Evolutionary conservation across 2,888 invertebrate species (phyloP).

Genomic region (Fabriciana adippe): DNA sequence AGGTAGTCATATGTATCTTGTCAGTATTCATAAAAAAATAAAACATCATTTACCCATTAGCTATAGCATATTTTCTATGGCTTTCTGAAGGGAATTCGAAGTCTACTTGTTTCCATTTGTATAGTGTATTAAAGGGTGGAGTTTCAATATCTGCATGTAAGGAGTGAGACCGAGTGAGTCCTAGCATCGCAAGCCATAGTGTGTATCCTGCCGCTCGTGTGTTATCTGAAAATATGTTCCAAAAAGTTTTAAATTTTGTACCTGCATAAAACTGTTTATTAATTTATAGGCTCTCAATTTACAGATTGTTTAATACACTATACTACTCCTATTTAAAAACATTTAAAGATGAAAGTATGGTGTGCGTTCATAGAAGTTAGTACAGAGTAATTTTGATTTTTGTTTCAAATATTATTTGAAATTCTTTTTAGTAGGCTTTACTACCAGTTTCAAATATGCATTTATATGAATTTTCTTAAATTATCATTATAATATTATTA

Average conservation of each 20-base stretch:
- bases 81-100: slow-evolving; percentile 85
- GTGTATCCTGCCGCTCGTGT: slow-evolving; percentile 60
- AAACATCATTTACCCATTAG: slow-evolving; percentile 70
- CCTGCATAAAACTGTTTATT: too few species aligned
- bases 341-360: too few species aligned
- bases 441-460: too few species aligned
- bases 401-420: too few species aligned
- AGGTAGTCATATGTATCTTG: not conserved
- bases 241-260: not conserved
- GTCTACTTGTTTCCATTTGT: slow-evolving; percentile 89
- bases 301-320: too few species aligned
- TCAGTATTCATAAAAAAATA: not conserved
- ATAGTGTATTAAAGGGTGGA: slow-evolving; percentile 83
- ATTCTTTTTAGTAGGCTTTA: too few species aligned
- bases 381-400: too few species aligned
- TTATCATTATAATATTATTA: too few species aligned
- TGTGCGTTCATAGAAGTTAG: too few species aligned
- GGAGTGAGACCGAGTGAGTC: slow-evolving; percentile 61
- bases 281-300: too few species aligned
- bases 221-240: slow-evolving; percentile 51
- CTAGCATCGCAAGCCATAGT: slow-evolving; percentile 78
- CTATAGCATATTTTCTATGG: slow-evolving; percentile 83
- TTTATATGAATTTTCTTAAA: too few species aligned
- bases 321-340: too few species aligned
- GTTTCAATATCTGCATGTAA: slow-evolving; percentile 73